Conservation (phyloP, 1,140 invertebrate species). For the Antheraea pernyi region DNA sequence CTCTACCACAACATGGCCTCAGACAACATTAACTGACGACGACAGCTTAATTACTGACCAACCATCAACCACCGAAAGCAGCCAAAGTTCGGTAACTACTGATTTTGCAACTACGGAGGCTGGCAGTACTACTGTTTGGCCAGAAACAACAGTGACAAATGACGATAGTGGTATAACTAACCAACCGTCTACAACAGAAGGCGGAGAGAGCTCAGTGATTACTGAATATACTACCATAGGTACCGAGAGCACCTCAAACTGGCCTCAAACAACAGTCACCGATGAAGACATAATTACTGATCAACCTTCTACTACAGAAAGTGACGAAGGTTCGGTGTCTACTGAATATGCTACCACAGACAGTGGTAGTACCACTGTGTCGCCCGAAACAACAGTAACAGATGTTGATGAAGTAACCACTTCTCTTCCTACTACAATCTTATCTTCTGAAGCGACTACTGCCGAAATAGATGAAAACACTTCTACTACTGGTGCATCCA, state of each 20-base stretch:
- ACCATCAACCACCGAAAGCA: background rate
- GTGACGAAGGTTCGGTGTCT: background rate
- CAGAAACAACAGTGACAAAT: background rate
- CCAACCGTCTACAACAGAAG: background rate
- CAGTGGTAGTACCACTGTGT: background rate
- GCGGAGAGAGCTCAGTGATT: background rate
- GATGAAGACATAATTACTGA: background rate
- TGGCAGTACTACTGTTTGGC: background rate
- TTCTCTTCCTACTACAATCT: too few relatives aligned
- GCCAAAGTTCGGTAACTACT: background rate
- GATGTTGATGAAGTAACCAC: background rate
- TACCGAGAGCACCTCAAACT: background rate
- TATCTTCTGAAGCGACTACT: background rate
- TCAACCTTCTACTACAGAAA: background rate
- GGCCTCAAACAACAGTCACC: background rate
- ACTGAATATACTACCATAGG: background rate
- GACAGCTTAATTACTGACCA: background rate
- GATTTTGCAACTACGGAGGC: background rate
- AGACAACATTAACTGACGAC: background rate
- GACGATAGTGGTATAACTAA: background rate
- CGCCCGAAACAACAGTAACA: background rate
- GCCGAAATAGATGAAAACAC: background rate
- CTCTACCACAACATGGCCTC: background rate
- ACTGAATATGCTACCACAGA: background rate
- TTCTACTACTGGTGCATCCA: background rate